A percentile compares a stretch with the other conserved stretches of the same genome.
Conservation (phyloP, 2,797 vertebrate species). For the Sphaeramia orbicularis region DNA sequence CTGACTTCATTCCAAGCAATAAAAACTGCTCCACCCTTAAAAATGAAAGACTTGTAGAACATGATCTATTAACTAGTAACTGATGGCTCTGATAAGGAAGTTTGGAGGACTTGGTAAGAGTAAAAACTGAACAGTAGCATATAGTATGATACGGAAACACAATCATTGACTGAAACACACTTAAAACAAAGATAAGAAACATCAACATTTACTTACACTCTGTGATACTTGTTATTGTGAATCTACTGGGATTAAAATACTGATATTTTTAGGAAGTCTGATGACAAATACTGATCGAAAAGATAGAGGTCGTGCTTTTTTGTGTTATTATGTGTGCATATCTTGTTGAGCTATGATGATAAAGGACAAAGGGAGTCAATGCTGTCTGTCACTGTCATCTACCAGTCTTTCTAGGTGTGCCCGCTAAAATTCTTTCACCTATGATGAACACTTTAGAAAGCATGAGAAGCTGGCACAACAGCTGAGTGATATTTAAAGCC, state of each 20-base stretch:
- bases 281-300: neutral
- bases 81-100: neutral
- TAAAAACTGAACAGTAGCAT: neutral
- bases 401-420: slow-evolving; percentile 42
- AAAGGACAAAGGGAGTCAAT: slow-evolving; percentile 5
- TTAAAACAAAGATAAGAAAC: too few species aligned
- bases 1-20: slow-evolving; percentile 53
- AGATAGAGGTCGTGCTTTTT: slow-evolving; percentile 3
- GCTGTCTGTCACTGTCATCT: slow-evolving; percentile 17
- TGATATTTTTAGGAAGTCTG: neutral
- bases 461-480: slow-evolving; percentile 16
- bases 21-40: slow-evolving; percentile 50
- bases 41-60: slow-evolving; percentile 44
- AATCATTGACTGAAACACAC: too few species aligned
- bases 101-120: neutral
- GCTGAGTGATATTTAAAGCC: neutral
- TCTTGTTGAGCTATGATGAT: slow-evolving; percentile 9
- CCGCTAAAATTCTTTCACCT: slow-evolving; percentile 36
- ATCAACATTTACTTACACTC: too few species aligned
- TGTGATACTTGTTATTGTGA: too few species aligned
- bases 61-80: slow-evolving; percentile 8
- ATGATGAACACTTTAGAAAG: slow-evolving; percentile 14
- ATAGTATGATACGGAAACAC: neutral
- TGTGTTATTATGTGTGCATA: neutral
- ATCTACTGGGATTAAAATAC: too few species aligned